Evolutionary conservation across 2,797 vertebrate genomes (phyloP), one percentile per base, ranked within the genome.

Genomic region (Carduelis carduelis): DNA sequence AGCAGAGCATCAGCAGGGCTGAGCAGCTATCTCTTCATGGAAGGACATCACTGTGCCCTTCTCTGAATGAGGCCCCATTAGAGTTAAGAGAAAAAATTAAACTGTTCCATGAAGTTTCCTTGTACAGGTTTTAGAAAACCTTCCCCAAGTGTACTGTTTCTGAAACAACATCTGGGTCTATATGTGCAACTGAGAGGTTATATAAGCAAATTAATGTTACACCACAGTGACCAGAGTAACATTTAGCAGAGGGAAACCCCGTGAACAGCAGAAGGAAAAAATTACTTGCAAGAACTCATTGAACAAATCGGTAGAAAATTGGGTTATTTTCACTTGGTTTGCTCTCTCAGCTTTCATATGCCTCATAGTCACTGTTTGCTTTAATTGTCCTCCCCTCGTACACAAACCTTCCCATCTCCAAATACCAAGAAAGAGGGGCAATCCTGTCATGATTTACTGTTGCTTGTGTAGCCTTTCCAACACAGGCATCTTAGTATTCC

Each of bases 241-340:
- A 68, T 93, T 81, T 83, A 91, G 55, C 89, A 91, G 66, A 88
- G 88, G 82, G 70, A 90, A 97, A 83, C 39, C 85, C 88, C 32
- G 3, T 72, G 86, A 94, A 91, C 28, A 91, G 80, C 13, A 65
- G 57, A 88, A 81, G 72, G n/a, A 44, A 83, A 92, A 95, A 94
- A 78, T 65, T 88, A 65, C 49, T 95, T 86, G 85, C 69, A 57
- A 34, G 81, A 94, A 57, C 20, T 93, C 69, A 41, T 55, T 91
- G 93, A 93, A 76, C 66, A 7, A 82, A 75, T 64, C 34, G 22
- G 85, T 86, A 90, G 83, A 95, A 94, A 94, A 88, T 8, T 16
- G 28, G 66, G 50, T 93, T 46, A 44, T 95, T 93, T 94, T 78
- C 84, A 66, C 57, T 94, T 74, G 74, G 46, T 94, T 95, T 79